phyloP scores from a whole-genome alignment of 2,113 vertebrate species.

The Hemiprocne comata region DNA sequence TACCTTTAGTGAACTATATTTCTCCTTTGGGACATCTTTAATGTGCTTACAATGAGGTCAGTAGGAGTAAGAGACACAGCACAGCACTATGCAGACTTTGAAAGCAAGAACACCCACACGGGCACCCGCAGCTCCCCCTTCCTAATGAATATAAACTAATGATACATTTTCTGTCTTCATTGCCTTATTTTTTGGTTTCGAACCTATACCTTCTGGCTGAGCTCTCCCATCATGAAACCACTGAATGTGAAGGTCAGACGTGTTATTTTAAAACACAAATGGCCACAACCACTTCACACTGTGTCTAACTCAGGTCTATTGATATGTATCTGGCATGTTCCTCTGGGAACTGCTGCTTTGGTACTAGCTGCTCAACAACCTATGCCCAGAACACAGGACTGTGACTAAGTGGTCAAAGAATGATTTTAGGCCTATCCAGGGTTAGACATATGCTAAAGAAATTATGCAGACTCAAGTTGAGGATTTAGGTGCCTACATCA shows the following conservation, averaged over 20 bases:
- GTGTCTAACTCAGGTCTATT: neutral
- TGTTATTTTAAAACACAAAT: neutral
- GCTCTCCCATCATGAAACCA: neutral
- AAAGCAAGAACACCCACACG: neutral
- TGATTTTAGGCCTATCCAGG: neutral
- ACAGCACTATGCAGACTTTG: neutral
- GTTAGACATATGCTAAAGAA: neutral
- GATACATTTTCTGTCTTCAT: neutral
- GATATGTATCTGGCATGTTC: neutral
- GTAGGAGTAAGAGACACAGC: neutral
- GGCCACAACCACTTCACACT: neutral
- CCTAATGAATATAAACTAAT: neutral
- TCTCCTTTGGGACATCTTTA: neutral
- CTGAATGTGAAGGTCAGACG: neutral
- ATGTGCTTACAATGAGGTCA: constrained; percentile 5
- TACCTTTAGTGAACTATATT: neutral
- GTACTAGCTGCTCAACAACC: neutral
- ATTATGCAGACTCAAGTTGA: neutral
- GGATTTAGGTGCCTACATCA: neutral
- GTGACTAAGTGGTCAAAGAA: neutral
- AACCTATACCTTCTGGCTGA: neutral
- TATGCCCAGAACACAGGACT: neutral
- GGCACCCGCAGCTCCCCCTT: neutral
- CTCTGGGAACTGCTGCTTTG: neutral
- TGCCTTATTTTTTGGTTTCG: neutral